These are phyloP conservation scores for Suillia variegata DNA, from an alignment of 2,888 invertebrate genomes.

Conservation along the genomic window DNA sequence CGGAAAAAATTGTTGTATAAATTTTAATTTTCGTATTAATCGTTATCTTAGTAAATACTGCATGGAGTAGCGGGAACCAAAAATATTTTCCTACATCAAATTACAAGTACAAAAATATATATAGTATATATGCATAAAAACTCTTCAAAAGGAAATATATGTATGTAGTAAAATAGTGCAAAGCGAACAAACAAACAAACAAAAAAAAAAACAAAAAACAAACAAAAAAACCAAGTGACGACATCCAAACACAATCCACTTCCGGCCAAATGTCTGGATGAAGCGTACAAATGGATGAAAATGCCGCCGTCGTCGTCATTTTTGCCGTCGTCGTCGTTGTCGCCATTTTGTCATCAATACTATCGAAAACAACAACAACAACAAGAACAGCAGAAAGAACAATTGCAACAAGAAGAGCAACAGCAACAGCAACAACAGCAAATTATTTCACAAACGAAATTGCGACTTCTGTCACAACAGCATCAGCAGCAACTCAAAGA, in stretches of 20 bases:
- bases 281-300: slow-evolving; percentile 55
- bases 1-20: too few relatives aligned
- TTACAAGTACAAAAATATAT: too few relatives aligned
- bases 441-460: slow-evolving; percentile 2
- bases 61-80: too few relatives aligned
- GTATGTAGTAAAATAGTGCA: too few relatives aligned
- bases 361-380: slow-evolving; percentile 34
- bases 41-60: too few relatives aligned
- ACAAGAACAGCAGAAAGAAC: slow-evolving; percentile 23
- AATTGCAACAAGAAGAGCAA: slow-evolving; percentile 18
- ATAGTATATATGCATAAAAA: too few relatives aligned
- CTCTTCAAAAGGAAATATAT: too few relatives aligned
- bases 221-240: not conserved
- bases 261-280: slow-evolving; percentile 53
- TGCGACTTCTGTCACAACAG: not conserved
- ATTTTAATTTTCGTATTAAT: too few relatives aligned
- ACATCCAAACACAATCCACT: slow-evolving; percentile 5
- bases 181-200: slow-evolving; percentile 19
- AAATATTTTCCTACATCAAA: too few relatives aligned
- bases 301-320: slow-evolving; percentile 54
- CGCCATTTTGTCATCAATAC: slow-evolving; percentile 51
- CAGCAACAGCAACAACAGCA: slow-evolving; percentile 14
- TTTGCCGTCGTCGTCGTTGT: slow-evolving; percentile 46
- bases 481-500: not conserved
- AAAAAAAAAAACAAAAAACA: slow-evolving; percentile 9